Conservation (phyloP, 2,888 invertebrate species). For the Norana najaformis region DNA sequence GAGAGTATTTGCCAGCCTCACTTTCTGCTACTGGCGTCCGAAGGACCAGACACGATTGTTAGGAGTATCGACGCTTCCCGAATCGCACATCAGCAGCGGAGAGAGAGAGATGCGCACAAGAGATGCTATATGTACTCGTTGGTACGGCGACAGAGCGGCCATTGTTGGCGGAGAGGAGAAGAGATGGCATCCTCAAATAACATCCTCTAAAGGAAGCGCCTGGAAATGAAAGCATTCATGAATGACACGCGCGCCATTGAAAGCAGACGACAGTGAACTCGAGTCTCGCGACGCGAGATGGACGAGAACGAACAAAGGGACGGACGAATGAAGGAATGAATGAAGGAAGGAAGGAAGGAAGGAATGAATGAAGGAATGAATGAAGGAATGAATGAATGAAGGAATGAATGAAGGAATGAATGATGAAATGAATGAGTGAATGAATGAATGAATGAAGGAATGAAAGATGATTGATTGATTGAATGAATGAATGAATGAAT, state of each 20-base stretch:
- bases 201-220: constrained; percentile 13
- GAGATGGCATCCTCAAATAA: background rate
- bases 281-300: background rate
- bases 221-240: constrained; percentile 7
- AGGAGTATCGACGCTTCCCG: background rate
- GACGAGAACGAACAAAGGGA: background rate
- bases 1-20: background rate
- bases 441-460: background rate
- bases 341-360: background rate
- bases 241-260: constrained; percentile 6
- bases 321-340: background rate
- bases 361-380: background rate
- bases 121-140: constrained; percentile 13
- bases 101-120: background rate
- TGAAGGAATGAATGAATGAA: too few relatives aligned
- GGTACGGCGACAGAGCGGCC: constrained; percentile 7
- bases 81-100: background rate
- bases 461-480: background rate
- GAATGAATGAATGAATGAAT: background rate
- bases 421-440: background rate
- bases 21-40: background rate
- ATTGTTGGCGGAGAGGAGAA: background rate
- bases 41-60: background rate
- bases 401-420: too few relatives aligned
- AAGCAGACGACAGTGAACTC: background rate